These are phyloP conservation scores for Microctenopoma stevenorrisi DNA, from an alignment of 2,797 vertebrate species.

Conservation along the genomic window DNA sequence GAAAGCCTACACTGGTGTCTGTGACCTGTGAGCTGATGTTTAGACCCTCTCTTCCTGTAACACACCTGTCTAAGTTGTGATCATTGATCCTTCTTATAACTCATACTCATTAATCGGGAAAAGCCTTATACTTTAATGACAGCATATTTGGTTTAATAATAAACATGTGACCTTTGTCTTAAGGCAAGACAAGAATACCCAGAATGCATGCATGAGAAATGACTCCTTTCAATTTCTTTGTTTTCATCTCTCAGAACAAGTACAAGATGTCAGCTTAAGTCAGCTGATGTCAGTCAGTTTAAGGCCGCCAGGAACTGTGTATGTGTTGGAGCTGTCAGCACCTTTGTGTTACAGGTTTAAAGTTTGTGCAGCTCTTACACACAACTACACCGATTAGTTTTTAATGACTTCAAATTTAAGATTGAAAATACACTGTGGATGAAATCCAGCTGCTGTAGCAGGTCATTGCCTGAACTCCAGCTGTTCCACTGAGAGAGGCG, in stretches of 20 bases:
- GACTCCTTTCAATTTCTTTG: neutral
- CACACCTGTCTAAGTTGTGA: too few species aligned
- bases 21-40: neutral
- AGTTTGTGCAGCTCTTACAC: neutral
- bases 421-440: too few species aligned
- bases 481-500: too few species aligned
- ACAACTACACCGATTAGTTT: neutral
- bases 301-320: neutral
- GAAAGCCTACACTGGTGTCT: neutral
- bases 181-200: neutral
- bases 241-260: neutral
- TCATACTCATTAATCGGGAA: too few species aligned
- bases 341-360: neutral
- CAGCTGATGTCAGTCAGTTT: too few species aligned
- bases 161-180: neutral
- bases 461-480: too few species aligned
- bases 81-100: too few species aligned
- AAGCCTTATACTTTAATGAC: too few species aligned
- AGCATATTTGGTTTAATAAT: too few species aligned
- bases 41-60: too few species aligned
- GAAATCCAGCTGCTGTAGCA: too few species aligned
- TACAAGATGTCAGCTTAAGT: neutral
- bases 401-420: neutral
- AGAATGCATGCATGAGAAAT: neutral
- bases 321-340: neutral